Percentiles rank a stretch among this genome's conserved stretches.
phyloP scores from a whole-genome alignment of 2,797 vertebrate species.

The Sandelia bainsii region DNA sequence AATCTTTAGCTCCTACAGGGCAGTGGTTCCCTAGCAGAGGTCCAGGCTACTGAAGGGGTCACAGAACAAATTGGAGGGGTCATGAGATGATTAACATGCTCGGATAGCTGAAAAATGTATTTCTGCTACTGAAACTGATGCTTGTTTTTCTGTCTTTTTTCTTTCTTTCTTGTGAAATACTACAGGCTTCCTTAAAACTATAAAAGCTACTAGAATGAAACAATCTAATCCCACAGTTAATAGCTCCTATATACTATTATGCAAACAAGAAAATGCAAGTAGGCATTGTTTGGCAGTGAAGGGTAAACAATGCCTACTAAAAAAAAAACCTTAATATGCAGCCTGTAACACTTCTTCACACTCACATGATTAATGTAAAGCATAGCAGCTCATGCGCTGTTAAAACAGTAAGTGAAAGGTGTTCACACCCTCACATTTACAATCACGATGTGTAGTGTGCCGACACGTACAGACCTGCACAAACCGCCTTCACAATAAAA shows the following conservation, averaged over 20 bases:
- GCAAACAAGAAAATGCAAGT: conserved; percentile 16
- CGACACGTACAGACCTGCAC: conserved; percentile 61
- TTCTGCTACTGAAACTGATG: not conserved
- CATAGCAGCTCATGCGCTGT: conserved; percentile 40
- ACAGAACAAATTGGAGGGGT: not conserved
- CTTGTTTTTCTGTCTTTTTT: not conserved
- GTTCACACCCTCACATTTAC: conserved; percentile 67
- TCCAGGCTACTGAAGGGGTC: not conserved
- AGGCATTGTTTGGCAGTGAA: not conserved
- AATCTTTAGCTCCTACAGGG: not conserved
- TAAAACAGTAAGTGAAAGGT: conserved; percentile 43
- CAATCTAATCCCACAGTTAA: conserved; percentile 1
- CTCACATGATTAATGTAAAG: conserved; percentile 25
- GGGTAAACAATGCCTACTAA: not conserved
- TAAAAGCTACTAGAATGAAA: not conserved
- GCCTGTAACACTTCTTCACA: not conserved
- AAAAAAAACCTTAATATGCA: not conserved
- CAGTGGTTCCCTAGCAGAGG: not conserved
- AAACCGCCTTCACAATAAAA: conserved; percentile 52
- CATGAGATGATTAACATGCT: not conserved
- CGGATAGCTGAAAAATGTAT: not conserved
- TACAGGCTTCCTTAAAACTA: not conserved
- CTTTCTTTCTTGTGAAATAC: not conserved
- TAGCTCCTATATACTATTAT: conserved; percentile 5
- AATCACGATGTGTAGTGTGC: conserved; percentile 45